phyloP scores from a whole-genome alignment of 2,113 vertebrate genomes.

The Acanthochromis polyacanthus region DNA sequence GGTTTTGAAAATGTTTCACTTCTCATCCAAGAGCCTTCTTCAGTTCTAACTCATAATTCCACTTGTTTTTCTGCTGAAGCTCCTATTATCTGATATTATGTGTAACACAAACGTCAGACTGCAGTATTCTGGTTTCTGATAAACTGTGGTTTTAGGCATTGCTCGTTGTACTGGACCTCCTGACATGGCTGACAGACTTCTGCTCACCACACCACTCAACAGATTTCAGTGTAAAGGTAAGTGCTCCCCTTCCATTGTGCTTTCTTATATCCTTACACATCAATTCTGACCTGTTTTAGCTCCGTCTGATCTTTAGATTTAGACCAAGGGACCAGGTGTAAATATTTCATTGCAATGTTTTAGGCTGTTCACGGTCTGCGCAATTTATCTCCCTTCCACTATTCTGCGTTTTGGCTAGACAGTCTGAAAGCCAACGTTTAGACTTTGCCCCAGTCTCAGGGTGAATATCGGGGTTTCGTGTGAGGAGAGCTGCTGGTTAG shows the following conservation, averaged over 20 bases:
- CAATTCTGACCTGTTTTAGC: background rate
- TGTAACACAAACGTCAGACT: background rate
- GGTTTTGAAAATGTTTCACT: too few species aligned
- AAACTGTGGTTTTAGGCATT: conserved; percentile 82
- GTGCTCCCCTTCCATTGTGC: background rate
- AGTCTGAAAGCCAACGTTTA: background rate
- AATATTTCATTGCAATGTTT: too few species aligned
- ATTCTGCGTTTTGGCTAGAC: too few species aligned
- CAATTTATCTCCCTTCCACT: too few species aligned
- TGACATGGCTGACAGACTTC: conserved; percentile 93
- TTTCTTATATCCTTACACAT: too few species aligned
- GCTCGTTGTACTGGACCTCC: conserved; percentile 95
- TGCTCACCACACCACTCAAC: conserved; percentile 95
- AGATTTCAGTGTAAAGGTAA: conserved; percentile 97
- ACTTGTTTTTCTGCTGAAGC: too few species aligned
- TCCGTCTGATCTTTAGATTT: background rate
- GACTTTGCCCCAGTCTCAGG: background rate
- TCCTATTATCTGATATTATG: background rate
- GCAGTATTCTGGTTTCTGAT: background rate
- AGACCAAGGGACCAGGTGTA: background rate
- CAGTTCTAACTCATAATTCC: too few species aligned
- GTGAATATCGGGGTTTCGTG: background rate
- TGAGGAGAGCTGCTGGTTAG: background rate
- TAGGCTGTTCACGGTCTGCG: too few species aligned
- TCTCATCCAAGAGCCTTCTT: too few species aligned